Base-by-base conservation (phyloP, 2,113 vertebrate genomes). In the Proterorhinus semilunaris region DNA sequence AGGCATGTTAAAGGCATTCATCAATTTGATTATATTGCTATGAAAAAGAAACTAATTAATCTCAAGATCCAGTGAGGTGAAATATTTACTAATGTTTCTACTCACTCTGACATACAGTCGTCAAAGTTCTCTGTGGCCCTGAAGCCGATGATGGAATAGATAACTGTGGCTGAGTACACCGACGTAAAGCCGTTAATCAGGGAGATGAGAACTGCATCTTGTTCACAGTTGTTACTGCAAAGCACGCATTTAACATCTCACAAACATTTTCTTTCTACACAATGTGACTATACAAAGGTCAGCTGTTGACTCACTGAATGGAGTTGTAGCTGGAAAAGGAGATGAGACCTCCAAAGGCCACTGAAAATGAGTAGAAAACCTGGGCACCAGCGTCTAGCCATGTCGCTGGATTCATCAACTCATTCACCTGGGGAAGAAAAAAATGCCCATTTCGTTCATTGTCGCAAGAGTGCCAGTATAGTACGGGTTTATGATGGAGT, bases 251-350 rank as follows among this genome's bases (percentile, higher is more conserved):
- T 21, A 2, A 65, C 1, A 48, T 66, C 4, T 80, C 46, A 8
- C 46, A n/a, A 52, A 36, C n/a, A 21, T 5, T 49, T 42, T 59
- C 1, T n/a, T 42, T 59, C 1, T n/a, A 51, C 8, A 4, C 6
- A 1, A 1, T 0, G 45, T 0, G 7, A 8, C 42, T 6, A 7
- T 0, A 46, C 21, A 16, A 42, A 10, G 4, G 52, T 4, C 11
- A 12, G 5, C 17, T 9, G 17, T 0, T 1, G 44, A 97, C 98
- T 95, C 89, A 99, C 98, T 97, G 96, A 50, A 99, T 17, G 1
- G 96, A 93, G 86, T 99, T 99, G 88, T 99, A 99, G 87, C 98
- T 99, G 86, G 98, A 99, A 88, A 99, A 99, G 11, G 98, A 97
- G 84, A 99, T 98, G 75, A 99, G 96, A 6, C 97, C 96, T 49